phyloP scores from a whole-genome alignment of 2,888 invertebrate genomes.

The Agrotis segetum region DNA sequence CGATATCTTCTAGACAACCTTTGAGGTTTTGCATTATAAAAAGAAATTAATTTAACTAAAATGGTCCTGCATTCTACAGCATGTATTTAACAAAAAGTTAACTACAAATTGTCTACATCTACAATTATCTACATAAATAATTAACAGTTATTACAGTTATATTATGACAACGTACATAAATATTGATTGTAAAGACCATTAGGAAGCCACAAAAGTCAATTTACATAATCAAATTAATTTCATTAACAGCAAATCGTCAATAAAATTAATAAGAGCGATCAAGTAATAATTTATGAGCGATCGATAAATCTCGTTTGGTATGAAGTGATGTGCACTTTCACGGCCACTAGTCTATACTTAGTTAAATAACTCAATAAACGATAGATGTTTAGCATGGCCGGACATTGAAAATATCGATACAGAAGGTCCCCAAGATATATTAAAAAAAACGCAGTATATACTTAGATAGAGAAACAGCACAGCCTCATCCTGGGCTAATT shows the following conservation, averaged over 20 bases:
- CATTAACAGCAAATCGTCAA: slow-evolving; percentile 1
- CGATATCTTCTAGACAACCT: no score
- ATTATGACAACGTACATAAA: background rate
- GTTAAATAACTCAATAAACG: slow-evolving; percentile 42
- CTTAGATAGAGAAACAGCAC: no score
- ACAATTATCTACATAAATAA: background rate
- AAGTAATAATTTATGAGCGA: background rate
- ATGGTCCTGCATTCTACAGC: no score
- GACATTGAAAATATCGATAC: background rate
- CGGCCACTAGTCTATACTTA: slow-evolving; percentile 1
- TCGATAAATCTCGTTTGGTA: slow-evolving; percentile 23
- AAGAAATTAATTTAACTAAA: background rate
- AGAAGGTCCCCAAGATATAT: background rate
- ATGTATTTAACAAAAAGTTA: background rate
- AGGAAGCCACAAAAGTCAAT: background rate
- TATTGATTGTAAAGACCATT: background rate
- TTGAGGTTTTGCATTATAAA: no score
- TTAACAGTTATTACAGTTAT: background rate
- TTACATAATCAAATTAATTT: background rate
- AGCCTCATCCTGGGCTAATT: no score
- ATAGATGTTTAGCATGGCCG: background rate
- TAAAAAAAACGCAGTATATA: no score
- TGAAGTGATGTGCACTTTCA: slow-evolving; percentile 42
- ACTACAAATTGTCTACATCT: background rate
- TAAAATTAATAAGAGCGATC: slow-evolving; percentile 8